These are phyloP conservation scores for Drymonia ruficornis DNA, from an alignment of 2,888 invertebrate genomes.

Conservation along the genomic window DNA sequence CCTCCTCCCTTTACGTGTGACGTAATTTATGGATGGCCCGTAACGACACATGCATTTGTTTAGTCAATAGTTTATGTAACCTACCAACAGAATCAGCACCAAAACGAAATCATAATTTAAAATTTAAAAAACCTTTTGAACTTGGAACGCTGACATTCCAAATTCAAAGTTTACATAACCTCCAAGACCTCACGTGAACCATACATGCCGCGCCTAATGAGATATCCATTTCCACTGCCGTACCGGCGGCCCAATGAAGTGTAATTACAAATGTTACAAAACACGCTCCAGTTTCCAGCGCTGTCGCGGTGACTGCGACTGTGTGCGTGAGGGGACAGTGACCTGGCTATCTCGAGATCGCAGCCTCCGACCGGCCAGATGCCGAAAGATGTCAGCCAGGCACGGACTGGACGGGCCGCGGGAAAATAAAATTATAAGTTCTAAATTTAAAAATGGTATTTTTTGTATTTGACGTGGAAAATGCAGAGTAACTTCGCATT, in stretches of 20 bases:
- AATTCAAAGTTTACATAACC: no score
- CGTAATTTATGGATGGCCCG: no score
- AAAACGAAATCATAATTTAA: not conserved
- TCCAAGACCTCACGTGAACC: conserved; percentile 32
- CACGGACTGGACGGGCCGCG: conserved; percentile 44
- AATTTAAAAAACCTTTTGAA: no score
- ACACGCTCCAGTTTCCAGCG: conserved; percentile 54
- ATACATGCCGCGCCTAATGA: conserved; percentile 34
- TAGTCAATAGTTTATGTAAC: no score
- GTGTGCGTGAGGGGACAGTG: conserved; percentile 74
- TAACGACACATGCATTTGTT: no score
- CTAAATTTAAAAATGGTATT: conserved; percentile 7
- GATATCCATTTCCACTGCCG: conserved; percentile 40
- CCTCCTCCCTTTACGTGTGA: no score
- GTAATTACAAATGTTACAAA: conserved; percentile 65
- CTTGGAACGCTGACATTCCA: no score
- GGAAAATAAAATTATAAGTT: conserved; percentile 3
- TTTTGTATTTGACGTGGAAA: no score
- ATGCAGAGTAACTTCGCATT: no score
- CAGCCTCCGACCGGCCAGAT: conserved; percentile 84
- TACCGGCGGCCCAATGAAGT: conserved; percentile 49
- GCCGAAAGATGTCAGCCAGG: conserved; percentile 81
- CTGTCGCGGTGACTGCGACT: conserved; percentile 26
- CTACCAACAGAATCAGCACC: no score
- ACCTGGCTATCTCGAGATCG: conserved; percentile 80